phyloP scores from a whole-genome alignment of 2,888 invertebrate genomes.

The Drosophila ustulata region DNA sequence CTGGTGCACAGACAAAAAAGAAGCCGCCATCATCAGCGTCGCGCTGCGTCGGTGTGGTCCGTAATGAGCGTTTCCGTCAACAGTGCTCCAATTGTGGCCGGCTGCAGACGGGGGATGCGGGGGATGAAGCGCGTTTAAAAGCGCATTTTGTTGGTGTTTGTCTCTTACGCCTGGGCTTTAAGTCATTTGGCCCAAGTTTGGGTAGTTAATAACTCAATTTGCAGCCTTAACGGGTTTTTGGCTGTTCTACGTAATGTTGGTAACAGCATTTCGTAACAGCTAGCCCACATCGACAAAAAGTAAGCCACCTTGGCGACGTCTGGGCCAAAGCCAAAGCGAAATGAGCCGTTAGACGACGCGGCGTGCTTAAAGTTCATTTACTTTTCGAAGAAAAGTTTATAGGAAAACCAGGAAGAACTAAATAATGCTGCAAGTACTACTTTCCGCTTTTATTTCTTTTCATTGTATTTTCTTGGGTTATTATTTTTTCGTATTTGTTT shows the following conservation, averaged over 20 bases:
- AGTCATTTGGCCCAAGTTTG: constrained; percentile 12
- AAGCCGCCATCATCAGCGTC: not conserved
- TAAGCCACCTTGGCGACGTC: constrained; percentile 35
- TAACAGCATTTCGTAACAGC: constrained; percentile 34
- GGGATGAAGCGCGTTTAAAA: constrained; percentile 49
- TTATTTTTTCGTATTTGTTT: constrained; percentile 31
- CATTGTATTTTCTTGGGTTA: constrained; percentile 33
- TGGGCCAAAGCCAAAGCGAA: not conserved
- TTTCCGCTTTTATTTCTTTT: constrained; percentile 52
- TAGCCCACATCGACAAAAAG: not conserved
- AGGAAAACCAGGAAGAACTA: constrained; percentile 47
- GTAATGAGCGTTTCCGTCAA: constrained; percentile 58
- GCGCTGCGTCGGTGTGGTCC: constrained; percentile 43
- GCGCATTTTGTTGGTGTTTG: constrained; percentile 47
- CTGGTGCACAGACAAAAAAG: constrained; percentile 56
- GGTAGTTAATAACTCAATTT: constrained; percentile 57
- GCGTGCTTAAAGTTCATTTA: constrained; percentile 69
- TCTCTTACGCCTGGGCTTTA: constrained; percentile 31
- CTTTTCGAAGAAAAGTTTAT: constrained; percentile 68
- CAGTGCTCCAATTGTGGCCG: constrained; percentile 42
- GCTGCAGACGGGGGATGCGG: constrained; percentile 2
- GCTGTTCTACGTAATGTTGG: constrained; percentile 45
- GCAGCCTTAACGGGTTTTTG: constrained; percentile 46
- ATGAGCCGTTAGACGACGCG: constrained; percentile 59
- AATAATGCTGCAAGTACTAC: constrained; percentile 39